Percentiles rank a stretch among this genome's conserved stretches.
Conservation (phyloP, 2,113 vertebrate genomes). For the Grammomys surdaster region DNA sequence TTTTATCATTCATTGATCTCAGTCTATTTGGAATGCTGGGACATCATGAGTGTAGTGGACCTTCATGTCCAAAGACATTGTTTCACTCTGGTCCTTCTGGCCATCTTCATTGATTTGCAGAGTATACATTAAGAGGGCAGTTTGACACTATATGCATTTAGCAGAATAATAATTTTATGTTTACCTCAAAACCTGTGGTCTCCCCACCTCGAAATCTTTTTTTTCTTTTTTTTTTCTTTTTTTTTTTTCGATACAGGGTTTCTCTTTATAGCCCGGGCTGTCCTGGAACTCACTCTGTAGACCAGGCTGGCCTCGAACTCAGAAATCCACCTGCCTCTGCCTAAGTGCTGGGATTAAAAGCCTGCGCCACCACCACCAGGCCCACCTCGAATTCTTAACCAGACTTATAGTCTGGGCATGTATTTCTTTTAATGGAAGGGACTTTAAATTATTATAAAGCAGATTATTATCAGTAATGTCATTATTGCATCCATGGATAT, state of each 20-base stretch:
- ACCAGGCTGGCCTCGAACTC: no score
- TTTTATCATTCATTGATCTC: neutral
- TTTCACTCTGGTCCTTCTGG: neutral
- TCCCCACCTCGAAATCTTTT: neutral
- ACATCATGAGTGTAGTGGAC: neutral
- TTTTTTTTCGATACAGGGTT: no score
- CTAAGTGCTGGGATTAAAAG: no score
- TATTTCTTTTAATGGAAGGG: neutral
- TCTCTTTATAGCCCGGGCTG: no score
- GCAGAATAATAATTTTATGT: neutral
- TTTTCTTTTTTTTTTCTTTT: no score
- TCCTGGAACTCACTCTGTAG: no score
- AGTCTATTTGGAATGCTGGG: neutral
- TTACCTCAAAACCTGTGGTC: neutral
- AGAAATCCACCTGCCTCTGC: no score
- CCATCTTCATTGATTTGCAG: neutral
- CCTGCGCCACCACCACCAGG: no score
- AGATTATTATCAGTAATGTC: neutral
- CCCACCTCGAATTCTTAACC: neutral
- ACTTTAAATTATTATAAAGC: neutral
- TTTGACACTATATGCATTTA: neutral
- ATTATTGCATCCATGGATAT: neutral
- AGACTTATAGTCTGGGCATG: neutral
- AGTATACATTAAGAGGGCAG: neutral
- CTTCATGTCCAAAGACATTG: neutral